phyloP scores from a whole-genome alignment of 2,113 vertebrate species.

The Saiga tatarica region DNA sequence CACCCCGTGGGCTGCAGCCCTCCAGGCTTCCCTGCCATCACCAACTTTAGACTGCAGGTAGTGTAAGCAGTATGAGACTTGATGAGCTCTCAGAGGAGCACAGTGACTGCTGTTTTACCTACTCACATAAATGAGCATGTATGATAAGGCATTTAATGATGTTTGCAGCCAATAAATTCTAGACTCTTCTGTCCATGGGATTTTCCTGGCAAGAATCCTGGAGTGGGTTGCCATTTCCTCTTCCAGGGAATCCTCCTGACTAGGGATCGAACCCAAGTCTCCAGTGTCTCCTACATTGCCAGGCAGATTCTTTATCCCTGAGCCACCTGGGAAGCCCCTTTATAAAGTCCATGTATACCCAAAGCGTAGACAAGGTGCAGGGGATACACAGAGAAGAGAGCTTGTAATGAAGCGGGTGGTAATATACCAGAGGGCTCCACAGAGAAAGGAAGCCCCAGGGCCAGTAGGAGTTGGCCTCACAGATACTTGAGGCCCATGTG shows the following conservation, averaged over 20 bases:
- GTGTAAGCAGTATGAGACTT: background rate
- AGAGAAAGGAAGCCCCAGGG: background rate
- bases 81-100: background rate
- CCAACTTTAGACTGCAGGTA: background rate
- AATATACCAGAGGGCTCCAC: background rate
- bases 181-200: background rate
- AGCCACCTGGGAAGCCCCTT: background rate
- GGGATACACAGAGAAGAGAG: background rate
- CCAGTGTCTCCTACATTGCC: background rate
- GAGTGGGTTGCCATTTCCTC: background rate
- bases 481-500: background rate
- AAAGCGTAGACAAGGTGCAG: background rate
- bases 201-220: background rate
- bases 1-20: background rate
- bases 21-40: background rate
- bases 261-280: background rate
- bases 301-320: background rate
- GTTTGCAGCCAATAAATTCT: conserved; percentile 14
- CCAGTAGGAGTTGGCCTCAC: background rate
- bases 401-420: background rate
- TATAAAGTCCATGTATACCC: background rate
- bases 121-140: background rate
- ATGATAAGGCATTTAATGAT: background rate
- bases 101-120: background rate
- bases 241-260: background rate